Conservation (phyloP, 2,113 vertebrate species). For the Numenius arquata region DNA sequence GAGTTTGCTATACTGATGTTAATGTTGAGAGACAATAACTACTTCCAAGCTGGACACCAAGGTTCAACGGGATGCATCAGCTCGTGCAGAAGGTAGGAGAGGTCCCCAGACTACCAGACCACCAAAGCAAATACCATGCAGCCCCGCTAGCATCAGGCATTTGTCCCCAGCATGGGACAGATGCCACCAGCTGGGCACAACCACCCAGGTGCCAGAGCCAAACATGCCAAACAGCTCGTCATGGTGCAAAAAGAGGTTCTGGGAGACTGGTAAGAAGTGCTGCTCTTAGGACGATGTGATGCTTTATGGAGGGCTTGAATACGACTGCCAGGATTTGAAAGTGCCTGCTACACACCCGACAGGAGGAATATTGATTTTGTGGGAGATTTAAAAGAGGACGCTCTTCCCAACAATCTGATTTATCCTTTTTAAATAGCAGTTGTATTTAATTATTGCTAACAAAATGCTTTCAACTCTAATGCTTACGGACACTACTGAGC, state of each 20-base stretch:
- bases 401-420: neutral
- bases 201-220: neutral
- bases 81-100: neutral
- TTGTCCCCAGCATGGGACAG: neutral
- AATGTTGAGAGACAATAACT: fast-evolving
- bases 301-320: neutral
- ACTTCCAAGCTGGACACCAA: neutral
- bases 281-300: neutral
- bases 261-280: neutral
- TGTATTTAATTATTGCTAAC: constrained; percentile 27
- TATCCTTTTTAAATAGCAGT: neutral
- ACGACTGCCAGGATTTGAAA: neutral
- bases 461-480: neutral
- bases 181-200: neutral
- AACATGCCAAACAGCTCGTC: fast-evolving
- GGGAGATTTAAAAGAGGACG: constrained; percentile 4
- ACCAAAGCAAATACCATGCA: neutral
- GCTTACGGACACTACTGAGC: neutral
- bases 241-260: fast-evolving
- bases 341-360: neutral
- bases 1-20: neutral
- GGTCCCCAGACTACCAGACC: neutral
- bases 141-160: neutral
- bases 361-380: neutral
- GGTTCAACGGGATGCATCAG: neutral